Base-by-base conservation (phyloP, 1,140 invertebrate species). In the Paralvinella palmiformis region DNA sequence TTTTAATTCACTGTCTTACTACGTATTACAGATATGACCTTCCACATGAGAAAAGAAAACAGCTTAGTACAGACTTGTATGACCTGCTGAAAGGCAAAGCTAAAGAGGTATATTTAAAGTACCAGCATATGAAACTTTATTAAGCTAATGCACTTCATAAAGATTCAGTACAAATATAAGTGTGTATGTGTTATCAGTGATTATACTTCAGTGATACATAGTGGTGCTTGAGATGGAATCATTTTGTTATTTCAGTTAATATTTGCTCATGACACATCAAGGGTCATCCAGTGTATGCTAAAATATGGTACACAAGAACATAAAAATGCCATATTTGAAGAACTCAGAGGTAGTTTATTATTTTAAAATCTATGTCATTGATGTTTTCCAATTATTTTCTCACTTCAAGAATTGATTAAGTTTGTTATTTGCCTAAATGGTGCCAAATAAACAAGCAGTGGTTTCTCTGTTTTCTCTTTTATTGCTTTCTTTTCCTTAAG, bases 231-330 rank as follows among this genome's bases (percentile, higher is more conserved):
- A 52, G 4, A n/a, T 32, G 24, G 24, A 31, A 59, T 62, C 35
- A 37, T 41, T 67, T 59, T 58, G 44, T 48, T 71, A 53, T 75
- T 68, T 33, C 71, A 83, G 76, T 72, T 94, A 66, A 87, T 91
- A 3, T 85, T 88, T 68, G 86, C 90, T 1, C 94, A 96, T 79
- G 93, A 96, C 72, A 88, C 91, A 35, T 89, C 90, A 0, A 82
- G 94, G 73, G 88, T 96, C 1, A 85, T 96, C 58, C 92, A 97
- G 77, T 92, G 90, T 76, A 80, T 96, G 52, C 78, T 96, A 0
- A 91, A 91, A 73, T 85, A 87, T 75, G 86, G 88, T 3, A 79
- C 84, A 0, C 79, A 84, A 17, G 82, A 88, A 22, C 85, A 93
- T 35, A 85, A 86, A n/a, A 81, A 85, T 52, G 82, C 84, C 58